phyloP scores from a whole-genome alignment of 2,797 vertebrate species.

The Uromys caudimaculatus region DNA sequence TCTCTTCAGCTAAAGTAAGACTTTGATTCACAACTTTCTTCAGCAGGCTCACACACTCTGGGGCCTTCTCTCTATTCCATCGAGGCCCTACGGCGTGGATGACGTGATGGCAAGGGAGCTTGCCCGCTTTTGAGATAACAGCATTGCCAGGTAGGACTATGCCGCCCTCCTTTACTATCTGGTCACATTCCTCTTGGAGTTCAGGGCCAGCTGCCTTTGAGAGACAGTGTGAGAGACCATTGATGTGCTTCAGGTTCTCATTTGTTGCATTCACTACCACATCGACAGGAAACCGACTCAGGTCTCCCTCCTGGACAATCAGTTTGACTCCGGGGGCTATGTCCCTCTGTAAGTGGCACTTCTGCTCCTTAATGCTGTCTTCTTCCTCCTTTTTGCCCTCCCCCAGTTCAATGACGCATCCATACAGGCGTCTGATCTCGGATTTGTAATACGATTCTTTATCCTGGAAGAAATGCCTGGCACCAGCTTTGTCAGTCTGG shows the following conservation, averaged over 20 bases:
- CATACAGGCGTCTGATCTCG: slow-evolving; percentile 78
- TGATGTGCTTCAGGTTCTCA: slow-evolving; percentile 88
- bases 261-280: slow-evolving; percentile 93
- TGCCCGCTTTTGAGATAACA: slow-evolving; percentile 83
- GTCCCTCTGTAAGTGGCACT: slow-evolving; percentile 70
- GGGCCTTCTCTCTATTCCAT: slow-evolving; percentile 76
- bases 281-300: slow-evolving; percentile 87
- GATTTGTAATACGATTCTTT: slow-evolving; percentile 74
- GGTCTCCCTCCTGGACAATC: slow-evolving; percentile 87
- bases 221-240: slow-evolving; percentile 89
- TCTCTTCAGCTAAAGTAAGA: slow-evolving; percentile 85
- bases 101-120: slow-evolving; percentile 90
- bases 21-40: slow-evolving; percentile 84
- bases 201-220: slow-evolving; percentile 88
- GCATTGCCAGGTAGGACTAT: slow-evolving; percentile 82
- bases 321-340: slow-evolving; percentile 86
- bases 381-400: slow-evolving; percentile 72
- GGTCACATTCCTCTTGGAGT: slow-evolving; percentile 88
- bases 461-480: slow-evolving; percentile 88
- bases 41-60: slow-evolving; percentile 60
- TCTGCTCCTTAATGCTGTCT: background rate
- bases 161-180: slow-evolving; percentile 76
- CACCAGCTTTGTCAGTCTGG: slow-evolving; percentile 90
- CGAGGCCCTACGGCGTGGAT: slow-evolving; percentile 93
- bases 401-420: slow-evolving; percentile 88